Percentiles rank a stretch among this genome's conserved stretches.
These are phyloP conservation scores for Crax fasciolata DNA, from an alignment of 2,797 vertebrate species.

Conservation along the genomic window DNA sequence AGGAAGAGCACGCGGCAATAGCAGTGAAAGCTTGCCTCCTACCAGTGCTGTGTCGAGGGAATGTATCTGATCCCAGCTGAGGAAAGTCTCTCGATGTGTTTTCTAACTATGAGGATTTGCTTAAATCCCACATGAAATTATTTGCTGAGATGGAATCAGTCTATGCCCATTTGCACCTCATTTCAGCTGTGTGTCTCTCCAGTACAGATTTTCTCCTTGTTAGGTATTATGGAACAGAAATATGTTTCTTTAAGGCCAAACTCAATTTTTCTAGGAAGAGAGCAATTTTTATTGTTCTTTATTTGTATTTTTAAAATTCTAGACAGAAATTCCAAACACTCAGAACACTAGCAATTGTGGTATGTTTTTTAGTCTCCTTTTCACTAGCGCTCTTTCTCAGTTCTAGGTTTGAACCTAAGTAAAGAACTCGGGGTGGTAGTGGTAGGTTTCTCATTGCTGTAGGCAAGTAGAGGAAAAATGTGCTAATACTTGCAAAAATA, in stretches of 20 bases:
- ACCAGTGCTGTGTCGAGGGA: background rate
- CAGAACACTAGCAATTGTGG: background rate
- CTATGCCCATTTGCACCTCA: background rate
- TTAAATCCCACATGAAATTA: background rate
- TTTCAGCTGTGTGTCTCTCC: background rate
- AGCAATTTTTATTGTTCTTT: background rate
- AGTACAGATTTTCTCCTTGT: background rate
- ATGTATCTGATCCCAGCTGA: background rate
- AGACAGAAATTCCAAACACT: background rate
- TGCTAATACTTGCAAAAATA: background rate
- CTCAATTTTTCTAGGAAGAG: background rate
- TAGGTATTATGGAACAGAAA: background rate
- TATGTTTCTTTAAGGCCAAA: background rate
- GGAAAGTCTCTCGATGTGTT: background rate
- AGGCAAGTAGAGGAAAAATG: background rate
- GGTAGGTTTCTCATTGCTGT: background rate
- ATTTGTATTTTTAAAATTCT: background rate
- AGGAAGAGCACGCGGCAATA: background rate
- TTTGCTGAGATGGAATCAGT: background rate
- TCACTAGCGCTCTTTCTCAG: background rate
- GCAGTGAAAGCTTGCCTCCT: background rate
- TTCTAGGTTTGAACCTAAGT: background rate
- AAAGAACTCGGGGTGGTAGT: background rate
- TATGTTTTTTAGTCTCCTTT: background rate
- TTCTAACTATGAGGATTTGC: background rate